Percentiles rank a stretch among this genome's conserved stretches.
Evolutionary conservation across 2,888 invertebrate genomes (phyloP).

Genomic region (Dastarcus helophoroides): DNA sequence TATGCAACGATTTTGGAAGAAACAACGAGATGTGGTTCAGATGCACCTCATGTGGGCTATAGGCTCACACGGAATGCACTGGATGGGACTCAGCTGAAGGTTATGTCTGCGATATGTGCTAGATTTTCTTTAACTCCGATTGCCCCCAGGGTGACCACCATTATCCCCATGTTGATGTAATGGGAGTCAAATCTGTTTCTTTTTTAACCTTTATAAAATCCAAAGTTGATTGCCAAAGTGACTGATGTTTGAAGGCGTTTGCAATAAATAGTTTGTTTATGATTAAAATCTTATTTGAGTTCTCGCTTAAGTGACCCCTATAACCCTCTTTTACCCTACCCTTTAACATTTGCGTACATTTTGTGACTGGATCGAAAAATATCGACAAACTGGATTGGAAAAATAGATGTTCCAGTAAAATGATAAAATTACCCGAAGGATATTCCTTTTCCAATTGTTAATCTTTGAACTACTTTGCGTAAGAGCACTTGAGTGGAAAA

Average conservation of each 20-base stretch:
- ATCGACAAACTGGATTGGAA: too few species aligned
- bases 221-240: conserved; percentile 9
- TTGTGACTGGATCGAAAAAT: too few species aligned
- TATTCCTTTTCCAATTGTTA: too few species aligned
- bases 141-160: conserved; percentile 8
- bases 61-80: conserved; percentile 12
- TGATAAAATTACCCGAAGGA: too few species aligned
- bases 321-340: conserved; percentile 11
- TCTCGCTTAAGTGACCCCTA: conserved; percentile 12
- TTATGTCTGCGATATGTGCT: conserved; percentile 11
- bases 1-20: conserved; percentile 13
- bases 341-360: too few species aligned
- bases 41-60: conserved; percentile 13
- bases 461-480: too few species aligned
- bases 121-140: conserved; percentile 9
- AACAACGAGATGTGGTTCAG: conserved; percentile 14
- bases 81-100: conserved; percentile 10
- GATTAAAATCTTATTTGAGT: conserved; percentile 9
- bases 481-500: too few species aligned
- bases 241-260: conserved; percentile 9
- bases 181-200: conserved; percentile 12
- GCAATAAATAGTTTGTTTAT: conserved; percentile 11
- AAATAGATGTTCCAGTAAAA: too few species aligned
- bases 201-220: conserved; percentile 8
- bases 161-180: conserved; percentile 8